A percentile compares a stretch with the other conserved stretches of the same genome.
Evolutionary conservation across 2,797 vertebrate species (phyloP).

Genomic region (Luscinia megarhynchos): DNA sequence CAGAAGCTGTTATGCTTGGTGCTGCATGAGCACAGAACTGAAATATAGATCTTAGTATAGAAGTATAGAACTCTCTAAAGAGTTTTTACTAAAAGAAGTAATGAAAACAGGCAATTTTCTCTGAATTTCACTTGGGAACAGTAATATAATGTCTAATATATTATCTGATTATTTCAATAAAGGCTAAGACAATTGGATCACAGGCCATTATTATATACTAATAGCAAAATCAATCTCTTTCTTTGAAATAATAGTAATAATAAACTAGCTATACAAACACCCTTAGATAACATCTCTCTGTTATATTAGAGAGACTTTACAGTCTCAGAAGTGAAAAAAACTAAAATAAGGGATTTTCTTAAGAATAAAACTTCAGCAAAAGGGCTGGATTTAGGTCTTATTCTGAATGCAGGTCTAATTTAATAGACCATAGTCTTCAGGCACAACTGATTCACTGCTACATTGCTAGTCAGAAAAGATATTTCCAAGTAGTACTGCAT

Average conservation of each 20-base stretch:
- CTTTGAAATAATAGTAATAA: neutral
- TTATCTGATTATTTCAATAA: neutral
- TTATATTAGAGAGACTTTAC: neutral
- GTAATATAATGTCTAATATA: neutral
- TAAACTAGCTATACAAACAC: neutral
- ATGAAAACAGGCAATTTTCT: neutral
- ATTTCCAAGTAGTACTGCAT: neutral
- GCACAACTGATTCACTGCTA: neutral
- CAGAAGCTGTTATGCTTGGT: neutral
- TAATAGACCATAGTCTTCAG: neutral
- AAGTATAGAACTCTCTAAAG: no score
- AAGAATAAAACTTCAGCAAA: neutral
- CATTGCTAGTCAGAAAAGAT: neutral
- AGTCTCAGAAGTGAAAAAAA: neutral
- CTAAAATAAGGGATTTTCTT: neutral
- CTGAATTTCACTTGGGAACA: neutral
- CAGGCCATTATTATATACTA: neutral
- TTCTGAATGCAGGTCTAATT: neutral
- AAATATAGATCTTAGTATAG: neutral
- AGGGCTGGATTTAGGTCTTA: accelerated
- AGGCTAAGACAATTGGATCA: neutral
- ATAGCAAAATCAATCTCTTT: neutral
- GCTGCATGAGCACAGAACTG: neutral
- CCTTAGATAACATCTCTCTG: neutral
- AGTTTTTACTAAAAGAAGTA: neutral